Evolutionary conservation across 2,888 invertebrate species (phyloP).

Genomic region (Odontothrips loti): DNA sequence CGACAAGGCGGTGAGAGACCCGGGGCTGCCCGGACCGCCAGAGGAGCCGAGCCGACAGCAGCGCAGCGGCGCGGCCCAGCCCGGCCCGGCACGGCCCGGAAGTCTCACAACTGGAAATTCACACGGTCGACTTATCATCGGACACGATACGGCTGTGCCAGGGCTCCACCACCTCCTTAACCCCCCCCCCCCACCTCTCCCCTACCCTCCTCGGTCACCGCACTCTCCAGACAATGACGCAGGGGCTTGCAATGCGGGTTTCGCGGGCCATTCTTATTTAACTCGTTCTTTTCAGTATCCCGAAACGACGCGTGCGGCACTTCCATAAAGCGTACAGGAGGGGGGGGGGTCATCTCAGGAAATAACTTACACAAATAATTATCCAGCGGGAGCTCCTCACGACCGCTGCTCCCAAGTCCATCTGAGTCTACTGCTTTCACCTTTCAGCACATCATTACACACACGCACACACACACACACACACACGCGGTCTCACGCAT

Average conservation of each 20-base stretch:
- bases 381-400: neutral
- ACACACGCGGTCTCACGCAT: neutral
- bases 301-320: too few species aligned
- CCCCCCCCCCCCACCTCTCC: neutral
- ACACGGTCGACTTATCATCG: conserved; percentile 10
- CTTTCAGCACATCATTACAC: neutral
- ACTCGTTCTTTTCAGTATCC: neutral
- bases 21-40: too few species aligned
- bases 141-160: neutral
- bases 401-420: neutral
- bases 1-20: too few species aligned
- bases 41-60: neutral
- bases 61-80: too few species aligned
- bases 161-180: neutral
- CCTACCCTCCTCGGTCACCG: neutral
- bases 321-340: neutral
- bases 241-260: neutral
- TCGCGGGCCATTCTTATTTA: neutral
- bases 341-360: neutral
- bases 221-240: too few species aligned
- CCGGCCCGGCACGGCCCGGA: too few species aligned
- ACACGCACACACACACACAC: neutral
- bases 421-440: neutral
- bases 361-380: neutral
- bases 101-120: neutral